These are phyloP conservation scores for Rhinoraja longicauda DNA, from an alignment of 2,797 vertebrate genomes.

Conservation along the genomic window DNA sequence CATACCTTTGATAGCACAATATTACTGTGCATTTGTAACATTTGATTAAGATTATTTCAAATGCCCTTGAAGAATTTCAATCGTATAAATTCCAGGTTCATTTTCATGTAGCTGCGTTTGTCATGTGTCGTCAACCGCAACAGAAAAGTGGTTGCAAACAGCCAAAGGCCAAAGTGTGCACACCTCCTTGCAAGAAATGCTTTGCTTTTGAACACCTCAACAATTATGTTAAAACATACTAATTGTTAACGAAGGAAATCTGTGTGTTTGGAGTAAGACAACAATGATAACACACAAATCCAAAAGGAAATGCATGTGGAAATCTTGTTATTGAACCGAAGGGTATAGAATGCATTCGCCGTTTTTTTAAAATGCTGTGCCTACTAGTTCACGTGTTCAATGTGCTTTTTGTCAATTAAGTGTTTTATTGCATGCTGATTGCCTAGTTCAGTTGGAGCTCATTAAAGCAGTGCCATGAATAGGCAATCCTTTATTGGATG, in stretches of 20 bases:
- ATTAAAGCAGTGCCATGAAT: not conserved
- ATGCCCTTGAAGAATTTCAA: slow-evolving; percentile 61
- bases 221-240: slow-evolving; percentile 24
- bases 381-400: too few species aligned
- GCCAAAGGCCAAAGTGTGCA: slow-evolving; percentile 79
- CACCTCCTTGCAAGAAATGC: slow-evolving; percentile 74
- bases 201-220: slow-evolving; percentile 51
- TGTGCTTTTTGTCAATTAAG: not conserved
- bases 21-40: not conserved
- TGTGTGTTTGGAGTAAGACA: not conserved
- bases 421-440: not conserved
- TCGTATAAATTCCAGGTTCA: slow-evolving; percentile 64
- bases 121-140: slow-evolving; percentile 99
- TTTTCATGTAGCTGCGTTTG: slow-evolving; percentile 87
- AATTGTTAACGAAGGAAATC: not conserved
- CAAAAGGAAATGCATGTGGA: not conserved
- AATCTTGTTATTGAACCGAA: not conserved
- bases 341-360: not conserved
- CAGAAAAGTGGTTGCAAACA: slow-evolving; percentile 99
- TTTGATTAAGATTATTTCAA: slow-evolving; percentile 28
- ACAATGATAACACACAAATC: not conserved
- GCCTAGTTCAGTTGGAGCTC: not conserved
- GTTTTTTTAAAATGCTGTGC: not conserved
- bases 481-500: not conserved
- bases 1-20: not conserved